A percentile compares a stretch with the other conserved stretches of the same genome.
Conservation (phyloP, 2,888 invertebrate genomes). For the Synergus japonicus region DNA sequence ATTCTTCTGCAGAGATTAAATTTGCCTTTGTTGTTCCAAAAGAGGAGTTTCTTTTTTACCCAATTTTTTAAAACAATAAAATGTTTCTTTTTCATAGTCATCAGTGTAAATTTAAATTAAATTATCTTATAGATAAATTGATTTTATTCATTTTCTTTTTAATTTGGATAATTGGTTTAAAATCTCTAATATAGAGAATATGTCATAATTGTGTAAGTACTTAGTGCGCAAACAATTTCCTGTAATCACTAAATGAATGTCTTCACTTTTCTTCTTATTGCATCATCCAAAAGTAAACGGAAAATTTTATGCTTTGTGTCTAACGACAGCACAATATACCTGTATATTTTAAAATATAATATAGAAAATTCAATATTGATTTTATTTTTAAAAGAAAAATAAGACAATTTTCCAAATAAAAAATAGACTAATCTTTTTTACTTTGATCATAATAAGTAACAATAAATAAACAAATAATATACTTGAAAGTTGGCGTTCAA, state of each 20-base stretch:
- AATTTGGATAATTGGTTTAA: too few species aligned
- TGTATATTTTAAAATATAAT: not conserved
- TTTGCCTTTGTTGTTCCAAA: conserved; percentile 1
- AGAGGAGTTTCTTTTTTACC: not conserved
- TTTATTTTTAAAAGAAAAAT: not conserved
- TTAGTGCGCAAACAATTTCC: conserved; percentile 20
- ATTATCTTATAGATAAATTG: too few species aligned
- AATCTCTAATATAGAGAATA: too few species aligned
- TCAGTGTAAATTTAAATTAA: too few species aligned
- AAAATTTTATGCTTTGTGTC: not conserved
- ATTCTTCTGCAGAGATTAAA: conserved; percentile 22
- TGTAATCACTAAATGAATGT: not conserved
- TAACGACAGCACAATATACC: not conserved
- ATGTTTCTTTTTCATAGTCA: too few species aligned
- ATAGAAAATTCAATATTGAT: not conserved
- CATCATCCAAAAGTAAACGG: conserved; percentile 1
- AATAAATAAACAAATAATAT: not conserved
- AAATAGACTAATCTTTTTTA: not conserved
- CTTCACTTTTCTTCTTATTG: not conserved
- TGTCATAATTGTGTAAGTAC: not conserved
- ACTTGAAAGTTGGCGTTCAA: not conserved
- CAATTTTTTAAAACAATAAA: conserved; percentile 5
- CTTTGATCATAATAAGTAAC: not conserved
- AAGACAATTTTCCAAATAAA: not conserved
- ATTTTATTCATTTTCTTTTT: too few species aligned